These are phyloP conservation scores for Philopotamus ludificatus DNA, from an alignment of 1,140 invertebrate species.

Conservation along the genomic window DNA sequence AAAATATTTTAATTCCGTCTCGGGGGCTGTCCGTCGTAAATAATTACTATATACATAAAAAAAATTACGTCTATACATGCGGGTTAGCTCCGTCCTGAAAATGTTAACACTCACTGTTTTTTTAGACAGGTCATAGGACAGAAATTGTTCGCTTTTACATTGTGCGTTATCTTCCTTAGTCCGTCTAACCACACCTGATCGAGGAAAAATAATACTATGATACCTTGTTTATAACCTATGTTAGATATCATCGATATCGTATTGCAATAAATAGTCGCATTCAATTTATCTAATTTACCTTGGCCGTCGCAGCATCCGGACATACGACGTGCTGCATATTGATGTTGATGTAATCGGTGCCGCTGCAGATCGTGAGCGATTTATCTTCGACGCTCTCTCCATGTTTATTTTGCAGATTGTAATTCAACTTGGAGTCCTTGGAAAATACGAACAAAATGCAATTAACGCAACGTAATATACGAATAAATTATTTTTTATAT, in stretches of 20 bases:
- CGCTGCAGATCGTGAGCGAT: conserved; percentile 96
- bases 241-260: neutral
- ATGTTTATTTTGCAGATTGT: conserved; percentile 77
- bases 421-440: conserved; percentile 82
- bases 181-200: conserved; percentile 92
- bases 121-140: conserved; percentile 98
- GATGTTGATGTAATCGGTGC: conserved; percentile 99
- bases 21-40: no score
- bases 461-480: neutral
- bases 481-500: neutral
- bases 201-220: conserved; percentile 30
- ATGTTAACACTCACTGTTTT: conserved; percentile 99
- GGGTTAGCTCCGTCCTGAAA: no score
- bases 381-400: conserved; percentile 87
- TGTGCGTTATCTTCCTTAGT: conserved; percentile 93
- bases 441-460: neutral
- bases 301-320: conserved; percentile 85
- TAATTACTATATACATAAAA: no score
- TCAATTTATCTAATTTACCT: conserved; percentile 72
- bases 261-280: no score
- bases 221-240: neutral
- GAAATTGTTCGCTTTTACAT: conserved; percentile 98
- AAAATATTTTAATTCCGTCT: no score
- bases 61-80: no score
- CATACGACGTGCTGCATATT: conserved; percentile 97